Evolutionary conservation across 2,113 vertebrate species (phyloP), one percentile per base, ranked within the genome.

Genomic region (Globicephala melas): DNA sequence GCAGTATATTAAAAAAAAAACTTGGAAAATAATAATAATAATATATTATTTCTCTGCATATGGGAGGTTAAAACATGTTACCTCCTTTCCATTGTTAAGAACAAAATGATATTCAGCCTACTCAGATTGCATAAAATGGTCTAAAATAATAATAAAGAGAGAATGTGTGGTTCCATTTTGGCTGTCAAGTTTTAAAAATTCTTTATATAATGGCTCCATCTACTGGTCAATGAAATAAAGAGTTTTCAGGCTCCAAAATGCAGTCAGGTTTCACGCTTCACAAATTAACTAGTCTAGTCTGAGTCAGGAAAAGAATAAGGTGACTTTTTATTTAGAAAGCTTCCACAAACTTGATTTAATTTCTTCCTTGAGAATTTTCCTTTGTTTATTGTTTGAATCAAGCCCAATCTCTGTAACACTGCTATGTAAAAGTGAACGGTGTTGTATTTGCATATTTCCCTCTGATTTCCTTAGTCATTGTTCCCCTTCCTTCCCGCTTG

Each of bases 141-240:
- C 87, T 73, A 77, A 68, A 74, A 38, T 65, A 26, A 44, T 73
- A 55, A 50, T 18, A 85, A 23, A 81, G 31, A 62, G 47, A 80
- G 18, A 71, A 97, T 87, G 4, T 4, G 1, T 31, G 41, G 20
- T 44, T 86, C 13, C 53, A 41, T 58, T 81, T 13, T 53, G 50
- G 25, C 14, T 36, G 53, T 9, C 38, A 60, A 62, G 14, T 55
- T 84, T 95, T 65, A 20, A 53, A 84, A 96, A 96, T 95, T 91
- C 62, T 82, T 97, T 97, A 50, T 97, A 36, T 67, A 80, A 96
- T 96, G 80, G 94, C 97, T 84, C 97, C 98, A 94, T 94, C 97
- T 97, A 50, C 95, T 98, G 98, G 97, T 38, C 89, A 89, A 44
- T 26, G 14, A 93, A 93, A 76, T 92, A 58, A 95, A 74, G n/a